Evolutionary conservation across 2,888 invertebrate genomes (phyloP).

Genomic region (Drosophila nr. fundita): DNA sequence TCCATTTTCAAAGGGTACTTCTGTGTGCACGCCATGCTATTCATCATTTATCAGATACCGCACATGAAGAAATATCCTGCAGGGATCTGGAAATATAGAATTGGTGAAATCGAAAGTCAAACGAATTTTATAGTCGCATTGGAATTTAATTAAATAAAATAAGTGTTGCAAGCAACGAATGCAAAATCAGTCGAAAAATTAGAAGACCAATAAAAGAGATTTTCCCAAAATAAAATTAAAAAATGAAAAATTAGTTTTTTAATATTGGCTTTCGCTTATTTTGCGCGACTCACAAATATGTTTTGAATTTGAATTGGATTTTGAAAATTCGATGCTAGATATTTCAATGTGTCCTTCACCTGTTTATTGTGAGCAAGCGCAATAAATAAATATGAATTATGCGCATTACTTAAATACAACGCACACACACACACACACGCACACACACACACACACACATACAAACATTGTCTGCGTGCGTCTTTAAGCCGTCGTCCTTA

Average conservation of each 20-base stretch:
- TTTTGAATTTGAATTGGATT: background rate
- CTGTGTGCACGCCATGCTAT: background rate
- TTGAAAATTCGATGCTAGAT: background rate
- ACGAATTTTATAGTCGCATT: background rate
- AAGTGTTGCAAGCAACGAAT: background rate
- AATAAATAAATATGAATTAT: slow-evolving; percentile 17
- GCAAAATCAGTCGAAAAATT: background rate
- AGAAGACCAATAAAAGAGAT: background rate
- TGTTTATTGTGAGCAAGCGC: background rate
- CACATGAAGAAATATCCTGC: background rate
- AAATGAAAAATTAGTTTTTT: background rate
- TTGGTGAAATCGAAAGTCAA: background rate
- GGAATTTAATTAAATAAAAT: background rate
- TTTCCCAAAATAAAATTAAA: background rate
- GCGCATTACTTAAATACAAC: slow-evolving; percentile 9
- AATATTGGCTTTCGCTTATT: background rate
- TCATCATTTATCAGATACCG: background rate
- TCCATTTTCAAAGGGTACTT: background rate
- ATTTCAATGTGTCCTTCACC: background rate
- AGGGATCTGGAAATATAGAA: background rate
- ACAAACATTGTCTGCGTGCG: slow-evolving; percentile 1
- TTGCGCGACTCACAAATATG: background rate
- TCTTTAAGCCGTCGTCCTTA: slow-evolving; percentile 4
- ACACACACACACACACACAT: background rate
- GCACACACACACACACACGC: background rate